A percentile compares a stretch with the other conserved stretches of the same genome.
phyloP scores from a whole-genome alignment of 2,888 invertebrate species.

The Nemoura dubitans region DNA sequence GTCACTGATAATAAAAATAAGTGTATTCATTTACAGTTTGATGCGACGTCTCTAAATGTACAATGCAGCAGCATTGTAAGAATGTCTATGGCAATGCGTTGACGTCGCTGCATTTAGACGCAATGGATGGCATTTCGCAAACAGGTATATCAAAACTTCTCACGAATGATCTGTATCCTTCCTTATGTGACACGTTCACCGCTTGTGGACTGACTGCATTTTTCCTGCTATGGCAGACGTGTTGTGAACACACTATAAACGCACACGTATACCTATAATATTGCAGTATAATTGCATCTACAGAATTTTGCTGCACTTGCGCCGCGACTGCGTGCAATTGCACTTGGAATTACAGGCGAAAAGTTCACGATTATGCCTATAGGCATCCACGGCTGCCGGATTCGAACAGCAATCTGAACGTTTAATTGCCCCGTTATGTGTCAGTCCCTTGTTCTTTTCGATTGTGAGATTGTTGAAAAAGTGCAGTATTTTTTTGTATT shows the following conservation, averaged over 20 bases:
- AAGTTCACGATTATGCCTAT: background rate
- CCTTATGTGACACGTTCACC: background rate
- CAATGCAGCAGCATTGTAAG: background rate
- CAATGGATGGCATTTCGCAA: background rate
- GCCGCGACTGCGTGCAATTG: background rate
- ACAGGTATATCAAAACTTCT: background rate
- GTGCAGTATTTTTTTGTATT: background rate
- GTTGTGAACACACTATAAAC: background rate
- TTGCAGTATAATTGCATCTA: background rate
- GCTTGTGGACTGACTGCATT: slow-evolving; percentile 16
- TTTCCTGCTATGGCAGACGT: background rate
- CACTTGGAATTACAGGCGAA: too few relatives aligned
- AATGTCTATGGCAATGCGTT: background rate
- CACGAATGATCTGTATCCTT: background rate
- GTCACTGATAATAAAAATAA: slow-evolving; percentile 30
- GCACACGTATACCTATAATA: background rate
- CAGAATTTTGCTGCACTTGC: background rate
- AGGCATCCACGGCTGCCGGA: background rate
- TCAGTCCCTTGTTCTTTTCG: background rate
- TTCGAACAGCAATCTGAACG: too few relatives aligned
- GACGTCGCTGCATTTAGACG: background rate
- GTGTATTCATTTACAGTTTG: slow-evolving; percentile 18
- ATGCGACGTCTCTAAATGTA: background rate
- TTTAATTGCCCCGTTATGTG: background rate
- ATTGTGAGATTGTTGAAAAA: background rate